A percentile compares a stretch with the other conserved stretches of the same genome.
Evolutionary conservation across 2,113 vertebrate species (phyloP).

Genomic region (Ia io): DNA sequence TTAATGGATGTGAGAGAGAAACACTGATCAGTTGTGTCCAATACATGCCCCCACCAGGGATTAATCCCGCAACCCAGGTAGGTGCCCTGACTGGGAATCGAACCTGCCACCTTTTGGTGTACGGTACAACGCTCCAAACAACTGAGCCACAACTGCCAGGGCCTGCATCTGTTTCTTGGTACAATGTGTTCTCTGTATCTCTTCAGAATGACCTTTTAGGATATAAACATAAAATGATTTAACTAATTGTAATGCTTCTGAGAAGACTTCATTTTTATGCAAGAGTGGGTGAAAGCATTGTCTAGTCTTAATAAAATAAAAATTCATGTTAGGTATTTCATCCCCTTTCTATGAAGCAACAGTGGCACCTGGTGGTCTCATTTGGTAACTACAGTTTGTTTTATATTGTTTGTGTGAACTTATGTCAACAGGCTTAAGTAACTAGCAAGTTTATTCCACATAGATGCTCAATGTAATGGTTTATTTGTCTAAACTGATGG

Average conservation of each 20-base stretch:
- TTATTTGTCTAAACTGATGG: slow-evolving; percentile 15
- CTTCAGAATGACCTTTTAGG: background rate
- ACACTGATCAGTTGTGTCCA: background rate
- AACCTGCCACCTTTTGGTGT: background rate
- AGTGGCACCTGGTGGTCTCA: slow-evolving; percentile 66
- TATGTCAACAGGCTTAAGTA: background rate
- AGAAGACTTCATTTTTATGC: slow-evolving; percentile 25
- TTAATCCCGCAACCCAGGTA: background rate
- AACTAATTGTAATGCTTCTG: slow-evolving; percentile 23
- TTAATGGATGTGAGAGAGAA: background rate
- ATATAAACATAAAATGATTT: slow-evolving; percentile 24
- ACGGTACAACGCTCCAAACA: background rate
- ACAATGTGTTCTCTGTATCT: background rate
- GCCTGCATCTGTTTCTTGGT: background rate
- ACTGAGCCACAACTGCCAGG: background rate
- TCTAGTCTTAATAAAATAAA: background rate
- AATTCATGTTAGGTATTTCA: background rate
- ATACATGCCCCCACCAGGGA: background rate
- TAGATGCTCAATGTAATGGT: background rate
- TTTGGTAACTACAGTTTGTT: background rate
- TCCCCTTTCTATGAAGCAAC: slow-evolving; percentile 32
- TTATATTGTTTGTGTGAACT: background rate
- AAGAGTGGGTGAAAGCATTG: background rate
- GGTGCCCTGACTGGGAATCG: background rate
- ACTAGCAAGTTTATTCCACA: background rate